phyloP scores from a whole-genome alignment of 23 tunicate species.

The Botrylloides violaceus region DNA sequence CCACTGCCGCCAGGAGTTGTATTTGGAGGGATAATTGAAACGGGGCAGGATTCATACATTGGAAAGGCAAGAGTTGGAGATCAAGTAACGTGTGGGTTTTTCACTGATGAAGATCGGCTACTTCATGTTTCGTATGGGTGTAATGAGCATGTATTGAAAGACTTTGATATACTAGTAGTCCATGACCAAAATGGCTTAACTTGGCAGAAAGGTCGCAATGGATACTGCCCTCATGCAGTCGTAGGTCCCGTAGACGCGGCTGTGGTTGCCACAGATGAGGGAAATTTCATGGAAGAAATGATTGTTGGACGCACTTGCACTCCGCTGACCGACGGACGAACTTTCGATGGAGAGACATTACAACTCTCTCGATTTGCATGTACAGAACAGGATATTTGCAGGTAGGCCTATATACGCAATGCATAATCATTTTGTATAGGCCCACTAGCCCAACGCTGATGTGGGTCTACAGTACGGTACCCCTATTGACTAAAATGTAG shows the following conservation, averaged over 20 bases:
- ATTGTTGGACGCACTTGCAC: constrained; percentile 15
- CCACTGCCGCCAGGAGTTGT: neutral
- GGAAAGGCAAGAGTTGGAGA: constrained; percentile 1
- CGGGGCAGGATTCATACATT: constrained; percentile 5
- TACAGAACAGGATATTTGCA: neutral
- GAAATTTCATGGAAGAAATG: neutral
- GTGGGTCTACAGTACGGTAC: too few species aligned
- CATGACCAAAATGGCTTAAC: neutral
- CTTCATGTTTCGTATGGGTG: constrained; percentile 8
- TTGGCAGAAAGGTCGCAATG: constrained; percentile 9
- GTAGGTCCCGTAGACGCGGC: neutral
- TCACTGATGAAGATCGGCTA: neutral
- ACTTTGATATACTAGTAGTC: neutral
- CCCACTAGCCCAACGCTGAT: too few species aligned
- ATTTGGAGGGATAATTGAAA: neutral
- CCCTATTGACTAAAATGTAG: too few species aligned
- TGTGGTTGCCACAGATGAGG: neutral
- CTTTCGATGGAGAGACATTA: neutral
- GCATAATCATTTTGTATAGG: neutral
- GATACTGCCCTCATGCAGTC: neutral
- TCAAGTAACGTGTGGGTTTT: constrained; percentile 8
- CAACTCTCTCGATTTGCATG: neutral
- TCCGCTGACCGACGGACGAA: constrained; percentile 2
- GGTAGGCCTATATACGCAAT: neutral
- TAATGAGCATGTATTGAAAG: neutral